A percentile compares a stretch with the other conserved stretches of the same genome.
Conservation (phyloP, 1,140 invertebrate genomes). For the Bombus vancouverensis region DNA sequence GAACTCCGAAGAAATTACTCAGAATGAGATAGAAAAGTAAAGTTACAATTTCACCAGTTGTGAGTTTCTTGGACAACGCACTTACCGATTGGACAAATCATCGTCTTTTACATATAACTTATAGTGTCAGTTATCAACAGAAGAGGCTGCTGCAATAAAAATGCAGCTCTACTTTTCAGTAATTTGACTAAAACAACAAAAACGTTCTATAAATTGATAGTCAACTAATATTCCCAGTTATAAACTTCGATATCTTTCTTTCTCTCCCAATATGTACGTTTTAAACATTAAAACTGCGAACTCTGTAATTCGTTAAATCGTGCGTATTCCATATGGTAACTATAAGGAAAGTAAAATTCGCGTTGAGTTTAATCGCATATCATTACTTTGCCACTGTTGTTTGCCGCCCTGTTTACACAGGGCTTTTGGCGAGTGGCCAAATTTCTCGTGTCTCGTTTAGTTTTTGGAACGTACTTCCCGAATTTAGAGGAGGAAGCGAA, state of each 20-base stretch:
- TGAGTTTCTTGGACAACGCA: neutral
- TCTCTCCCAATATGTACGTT: too few relatives aligned
- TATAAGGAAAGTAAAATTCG: neutral
- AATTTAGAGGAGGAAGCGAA: constrained; percentile 38
- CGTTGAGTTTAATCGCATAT: constrained; percentile 1
- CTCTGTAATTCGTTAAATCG: neutral
- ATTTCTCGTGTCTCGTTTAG: constrained; percentile 20
- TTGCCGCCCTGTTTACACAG: neutral
- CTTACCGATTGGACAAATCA: neutral
- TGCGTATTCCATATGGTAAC: neutral
- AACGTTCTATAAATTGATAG: neutral
- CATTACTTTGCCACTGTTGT: constrained; percentile 21
- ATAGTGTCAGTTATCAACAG: neutral
- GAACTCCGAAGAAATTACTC: too few relatives aligned
- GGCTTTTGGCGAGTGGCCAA: constrained; percentile 43
- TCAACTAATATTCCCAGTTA: neutral
- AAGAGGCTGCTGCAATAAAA: neutral
- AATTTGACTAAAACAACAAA: neutral
- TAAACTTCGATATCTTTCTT: neutral
- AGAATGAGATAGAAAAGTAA: too few relatives aligned
- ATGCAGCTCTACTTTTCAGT: neutral
- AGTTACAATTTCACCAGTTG: too few relatives aligned
- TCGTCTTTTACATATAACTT: neutral
- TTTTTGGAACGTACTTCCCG: constrained; percentile 18
- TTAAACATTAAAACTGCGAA: neutral